Evolutionary conservation across 1,140 invertebrate species (phyloP).

Genomic region (Zeugodacus cucurbitae): DNA sequence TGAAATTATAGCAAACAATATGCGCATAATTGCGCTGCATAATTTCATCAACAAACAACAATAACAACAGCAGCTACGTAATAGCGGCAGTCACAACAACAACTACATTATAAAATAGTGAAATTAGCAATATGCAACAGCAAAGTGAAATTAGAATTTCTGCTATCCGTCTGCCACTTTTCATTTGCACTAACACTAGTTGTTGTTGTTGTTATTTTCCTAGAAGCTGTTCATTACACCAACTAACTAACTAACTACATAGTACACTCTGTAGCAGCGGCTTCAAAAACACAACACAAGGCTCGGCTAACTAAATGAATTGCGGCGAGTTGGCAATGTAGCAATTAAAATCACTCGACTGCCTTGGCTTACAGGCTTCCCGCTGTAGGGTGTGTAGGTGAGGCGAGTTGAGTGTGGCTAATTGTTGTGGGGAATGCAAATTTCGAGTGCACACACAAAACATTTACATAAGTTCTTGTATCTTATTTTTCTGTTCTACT

Average conservation of each 20-base stretch:
- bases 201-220: neutral
- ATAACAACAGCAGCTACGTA: neutral
- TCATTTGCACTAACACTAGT: neutral
- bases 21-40: constrained; percentile 21
- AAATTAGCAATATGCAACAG: constrained; percentile 24
- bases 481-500: neutral
- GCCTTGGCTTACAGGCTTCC: neutral
- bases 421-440: neutral
- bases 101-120: neutral
- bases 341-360: constrained; percentile 30
- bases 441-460: neutral
- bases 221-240: neutral
- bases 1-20: neutral
- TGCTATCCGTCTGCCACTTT: neutral
- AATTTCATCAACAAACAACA: neutral
- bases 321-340: neutral
- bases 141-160: constrained; percentile 17
- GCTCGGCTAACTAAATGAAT: constrained; percentile 14
- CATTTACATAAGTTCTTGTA: neutral
- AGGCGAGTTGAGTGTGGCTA: neutral
- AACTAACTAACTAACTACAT: neutral
- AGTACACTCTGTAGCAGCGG: neutral
- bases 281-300: neutral
- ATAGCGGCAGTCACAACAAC: neutral
- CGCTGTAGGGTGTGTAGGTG: neutral